Conservation (phyloP, 1,140 invertebrate genomes). For the Augochlora pura region DNA sequence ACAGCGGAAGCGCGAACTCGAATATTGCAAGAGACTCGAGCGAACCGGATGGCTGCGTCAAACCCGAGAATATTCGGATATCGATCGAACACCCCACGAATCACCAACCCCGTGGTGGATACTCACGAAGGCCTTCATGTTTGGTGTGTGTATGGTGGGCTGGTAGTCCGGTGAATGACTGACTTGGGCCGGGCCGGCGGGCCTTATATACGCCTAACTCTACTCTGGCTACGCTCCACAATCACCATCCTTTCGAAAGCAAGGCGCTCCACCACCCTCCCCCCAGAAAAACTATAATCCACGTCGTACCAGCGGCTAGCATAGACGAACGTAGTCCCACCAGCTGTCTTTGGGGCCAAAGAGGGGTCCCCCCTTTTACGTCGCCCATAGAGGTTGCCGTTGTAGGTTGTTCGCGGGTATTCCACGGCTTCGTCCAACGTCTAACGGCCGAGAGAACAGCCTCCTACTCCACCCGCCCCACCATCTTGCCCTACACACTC, state of each 20-base stretch:
- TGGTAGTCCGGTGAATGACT: conserved; percentile 81
- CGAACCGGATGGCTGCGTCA: no score
- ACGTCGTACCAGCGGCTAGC: conserved; percentile 57
- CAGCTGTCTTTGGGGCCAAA: conserved; percentile 44
- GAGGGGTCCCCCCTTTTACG: conserved; percentile 23
- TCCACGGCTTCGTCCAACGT: conserved; percentile 43
- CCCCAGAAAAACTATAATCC: conserved; percentile 79
- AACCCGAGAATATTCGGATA: background rate
- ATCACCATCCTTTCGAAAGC: conserved; percentile 82
- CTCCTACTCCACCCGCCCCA: conserved; percentile 57
- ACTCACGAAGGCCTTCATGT: conserved; percentile 81
- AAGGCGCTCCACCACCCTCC: conserved; percentile 74
- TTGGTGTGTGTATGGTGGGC: conserved; percentile 79
- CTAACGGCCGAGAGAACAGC: conserved; percentile 47
- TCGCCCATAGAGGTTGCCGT: conserved; percentile 41
- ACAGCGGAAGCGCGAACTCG: no score
- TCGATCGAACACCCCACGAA: conserved; percentile 7
- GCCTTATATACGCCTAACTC: conserved; percentile 81
- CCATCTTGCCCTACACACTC: conserved; percentile 46
- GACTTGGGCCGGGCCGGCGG: conserved; percentile 78
- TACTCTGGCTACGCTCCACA: conserved; percentile 80
- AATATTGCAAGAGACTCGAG: no score
- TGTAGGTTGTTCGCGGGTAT: conserved; percentile 46
- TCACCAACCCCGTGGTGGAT: conserved; percentile 71
- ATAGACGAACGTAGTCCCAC: conserved; percentile 51